A percentile compares a stretch with the other conserved stretches of the same genome.
phyloP scores from a whole-genome alignment of 2,797 vertebrate genomes.

The Peromyscus eremicus region DNA sequence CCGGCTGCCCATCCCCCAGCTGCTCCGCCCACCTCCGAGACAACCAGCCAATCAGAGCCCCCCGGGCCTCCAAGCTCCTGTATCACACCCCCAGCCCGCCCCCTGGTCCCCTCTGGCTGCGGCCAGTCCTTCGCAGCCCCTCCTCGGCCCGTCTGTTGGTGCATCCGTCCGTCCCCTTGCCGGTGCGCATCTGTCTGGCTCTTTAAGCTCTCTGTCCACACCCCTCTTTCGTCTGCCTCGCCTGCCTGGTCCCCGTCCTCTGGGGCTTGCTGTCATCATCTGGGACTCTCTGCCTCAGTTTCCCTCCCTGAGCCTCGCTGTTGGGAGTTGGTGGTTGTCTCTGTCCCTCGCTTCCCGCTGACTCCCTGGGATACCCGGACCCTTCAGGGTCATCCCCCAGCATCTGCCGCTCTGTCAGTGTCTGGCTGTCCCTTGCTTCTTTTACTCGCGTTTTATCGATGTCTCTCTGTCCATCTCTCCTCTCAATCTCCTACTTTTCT shows the following conservation, averaged over 20 bases:
- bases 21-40: constrained; percentile 37
- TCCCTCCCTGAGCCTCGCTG: constrained; percentile 47
- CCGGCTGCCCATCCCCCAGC: constrained; percentile 57
- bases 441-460: neutral
- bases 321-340: neutral
- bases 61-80: constrained; percentile 48
- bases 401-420: neutral
- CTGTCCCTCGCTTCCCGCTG: neutral
- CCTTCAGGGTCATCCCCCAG: neutral
- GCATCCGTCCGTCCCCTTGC: neutral
- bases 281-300: constrained; percentile 63
- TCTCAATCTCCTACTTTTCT: neutral
- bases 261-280: neutral
- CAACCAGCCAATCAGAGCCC: constrained; percentile 75
- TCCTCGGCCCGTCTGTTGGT: neutral
- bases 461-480: neutral
- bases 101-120: constrained; percentile 32
- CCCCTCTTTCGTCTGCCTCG: neutral
- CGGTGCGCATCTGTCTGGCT: constrained; percentile 3
- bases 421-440: neutral
- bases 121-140: neutral
- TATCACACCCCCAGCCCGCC: constrained; percentile 80
- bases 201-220: neutral
- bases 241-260: neutral
- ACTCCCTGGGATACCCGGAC: neutral